Evolutionary conservation across 2,888 invertebrate genomes (phyloP).

Genomic region (Atethmia centrago): DNA sequence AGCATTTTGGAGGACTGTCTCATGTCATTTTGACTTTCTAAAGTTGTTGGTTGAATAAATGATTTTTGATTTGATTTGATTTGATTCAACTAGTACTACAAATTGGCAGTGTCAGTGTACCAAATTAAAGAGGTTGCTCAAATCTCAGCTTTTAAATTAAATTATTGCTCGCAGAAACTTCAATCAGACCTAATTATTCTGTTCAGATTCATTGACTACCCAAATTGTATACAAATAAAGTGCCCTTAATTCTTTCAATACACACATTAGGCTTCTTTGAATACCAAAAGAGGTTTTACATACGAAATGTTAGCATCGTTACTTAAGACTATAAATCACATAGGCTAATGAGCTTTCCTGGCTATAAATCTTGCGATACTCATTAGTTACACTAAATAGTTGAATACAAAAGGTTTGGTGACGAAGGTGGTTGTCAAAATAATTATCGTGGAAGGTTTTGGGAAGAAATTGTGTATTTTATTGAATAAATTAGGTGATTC

Average conservation of each 20-base stretch:
- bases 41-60: no score
- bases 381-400: conserved; percentile 60
- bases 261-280: conserved; percentile 53
- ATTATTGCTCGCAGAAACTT: background rate
- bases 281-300: conserved; percentile 61
- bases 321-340: conserved; percentile 68
- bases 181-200: conserved; percentile 19
- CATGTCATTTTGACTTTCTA: no score
- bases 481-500: no score
- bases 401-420: conserved; percentile 26
- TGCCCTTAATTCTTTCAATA: conserved; percentile 29
- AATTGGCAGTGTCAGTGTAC: background rate
- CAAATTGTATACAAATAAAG: conserved; percentile 19
- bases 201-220: background rate
- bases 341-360: conserved; percentile 62
- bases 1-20: no score
- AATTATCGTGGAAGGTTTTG: background rate
- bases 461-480: no score
- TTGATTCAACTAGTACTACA: no score
- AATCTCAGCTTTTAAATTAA: background rate
- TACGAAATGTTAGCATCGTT: conserved; percentile 57
- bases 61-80: no score
- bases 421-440: background rate
- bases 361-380: conserved; percentile 69
- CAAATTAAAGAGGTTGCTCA: background rate